Percentiles rank a stretch among this genome's conserved stretches.
These are phyloP conservation scores for Oncorhynchus tshawytscha DNA, from an alignment of 2,113 vertebrate species.

Conservation along the genomic window DNA sequence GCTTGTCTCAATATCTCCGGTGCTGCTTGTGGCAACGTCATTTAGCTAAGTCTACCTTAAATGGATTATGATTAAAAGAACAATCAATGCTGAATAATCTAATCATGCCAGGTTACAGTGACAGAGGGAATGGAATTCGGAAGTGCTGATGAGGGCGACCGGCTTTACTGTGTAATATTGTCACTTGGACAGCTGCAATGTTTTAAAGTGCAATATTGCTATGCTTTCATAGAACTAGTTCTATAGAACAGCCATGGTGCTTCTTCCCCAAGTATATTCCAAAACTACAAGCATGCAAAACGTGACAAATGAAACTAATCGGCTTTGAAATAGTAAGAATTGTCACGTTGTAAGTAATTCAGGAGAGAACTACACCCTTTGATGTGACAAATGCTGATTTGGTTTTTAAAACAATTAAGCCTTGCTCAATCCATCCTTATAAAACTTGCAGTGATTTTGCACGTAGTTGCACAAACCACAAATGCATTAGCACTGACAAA, in stretches of 20 bases:
- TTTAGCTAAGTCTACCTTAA: not conserved
- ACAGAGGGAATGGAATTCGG: conserved; percentile 3
- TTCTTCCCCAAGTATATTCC: not conserved
- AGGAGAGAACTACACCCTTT: too few species aligned
- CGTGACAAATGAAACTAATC: not conserved
- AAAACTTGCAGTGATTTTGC: conserved; percentile 31
- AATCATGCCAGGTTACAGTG: conserved; percentile 29
- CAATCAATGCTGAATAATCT: conserved; percentile 40
- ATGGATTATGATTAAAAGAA: conserved; percentile 55
- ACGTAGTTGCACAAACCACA: conserved; percentile 24
- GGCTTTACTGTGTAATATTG: conserved; percentile 15
- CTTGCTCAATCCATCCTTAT: conserved; percentile 9
- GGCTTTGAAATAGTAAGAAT: not conserved
- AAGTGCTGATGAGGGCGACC: not conserved
- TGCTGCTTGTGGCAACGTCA: too few species aligned
- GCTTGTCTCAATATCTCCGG: too few species aligned
- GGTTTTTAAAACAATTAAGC: conserved; percentile 32
- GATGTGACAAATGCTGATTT: too few species aligned
- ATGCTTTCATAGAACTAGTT: not conserved
- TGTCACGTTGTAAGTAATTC: too few species aligned
- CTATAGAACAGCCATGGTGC: not conserved
- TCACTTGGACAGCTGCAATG: conserved; percentile 12
- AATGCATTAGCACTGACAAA: conserved; percentile 23
- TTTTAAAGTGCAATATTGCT: not conserved
- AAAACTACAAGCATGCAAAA: not conserved